Evolutionary conservation across 2,888 invertebrate species (phyloP).

Genomic region (Drosophila anceps): DNA sequence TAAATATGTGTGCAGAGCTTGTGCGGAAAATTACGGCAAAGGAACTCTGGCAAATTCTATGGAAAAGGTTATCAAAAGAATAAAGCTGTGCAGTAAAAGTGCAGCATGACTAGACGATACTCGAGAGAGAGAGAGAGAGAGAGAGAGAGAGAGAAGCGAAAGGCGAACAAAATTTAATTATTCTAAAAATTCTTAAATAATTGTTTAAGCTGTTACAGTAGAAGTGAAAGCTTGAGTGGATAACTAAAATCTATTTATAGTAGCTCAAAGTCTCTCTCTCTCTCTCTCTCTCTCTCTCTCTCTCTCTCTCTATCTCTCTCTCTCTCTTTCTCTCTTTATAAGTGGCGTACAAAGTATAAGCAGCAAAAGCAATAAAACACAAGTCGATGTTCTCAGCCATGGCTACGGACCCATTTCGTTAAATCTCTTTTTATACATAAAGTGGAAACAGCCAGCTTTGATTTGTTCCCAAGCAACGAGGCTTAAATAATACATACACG

Average conservation of each 20-base stretch:
- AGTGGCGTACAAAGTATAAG: neutral
- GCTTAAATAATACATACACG: neutral
- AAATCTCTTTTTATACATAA: slow-evolving; percentile 3
- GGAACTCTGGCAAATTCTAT: slow-evolving; percentile 14
- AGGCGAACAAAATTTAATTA: neutral
- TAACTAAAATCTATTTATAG: neutral
- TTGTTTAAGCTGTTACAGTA: neutral
- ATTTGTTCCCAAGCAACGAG: slow-evolving; percentile 19
- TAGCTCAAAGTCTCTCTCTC: neutral
- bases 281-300: neutral
- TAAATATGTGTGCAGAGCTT: slow-evolving; percentile 14
- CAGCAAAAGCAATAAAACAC: slow-evolving; percentile 11
- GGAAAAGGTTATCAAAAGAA: slow-evolving; percentile 35
- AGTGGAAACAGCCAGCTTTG: neutral
- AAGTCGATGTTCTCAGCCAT: slow-evolving; percentile 22
- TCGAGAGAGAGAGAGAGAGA: neutral
- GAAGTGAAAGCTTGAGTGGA: neutral
- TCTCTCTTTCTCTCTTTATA: too few species aligned
- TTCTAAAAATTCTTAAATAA: neutral
- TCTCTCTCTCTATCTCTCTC: neutral
- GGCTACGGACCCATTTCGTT: slow-evolving; percentile 22
- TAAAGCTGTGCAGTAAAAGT: neutral
- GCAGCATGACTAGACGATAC: neutral
- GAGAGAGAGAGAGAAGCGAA: too few species aligned
- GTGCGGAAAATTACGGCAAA: slow-evolving; percentile 12